Base-by-base conservation (phyloP, 2,888 invertebrate species). In the Elysia crispata region DNA sequence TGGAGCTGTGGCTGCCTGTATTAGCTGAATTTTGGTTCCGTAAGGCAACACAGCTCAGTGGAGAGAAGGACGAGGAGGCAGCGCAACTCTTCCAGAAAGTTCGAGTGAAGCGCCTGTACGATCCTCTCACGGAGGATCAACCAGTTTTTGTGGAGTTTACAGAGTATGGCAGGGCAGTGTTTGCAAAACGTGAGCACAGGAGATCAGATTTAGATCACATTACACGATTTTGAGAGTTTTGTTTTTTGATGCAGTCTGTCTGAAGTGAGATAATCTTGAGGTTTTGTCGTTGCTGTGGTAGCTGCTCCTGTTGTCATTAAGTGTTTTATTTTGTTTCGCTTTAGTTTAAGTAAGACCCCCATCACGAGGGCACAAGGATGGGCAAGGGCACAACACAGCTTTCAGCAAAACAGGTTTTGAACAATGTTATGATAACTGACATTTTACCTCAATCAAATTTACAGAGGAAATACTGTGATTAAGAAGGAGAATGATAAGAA, bases 101-200 rank as follows among this genome's bases (percentile, higher is more conserved):
- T n/a, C 83, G 89, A 31, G 88, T 88, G 13, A 85, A 85, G 67
- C 85, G 90, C 20, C 84, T 89, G 31, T 90, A 89, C 70, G 86
- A 85, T 1, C 89, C 89, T 0, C 76, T 89, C n/a, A 87, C 88
- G 0, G 54, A 79, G 13, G 86, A 86, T 25, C 86, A 82, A 54
- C 87, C 88, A 0, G 85, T 89, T 13, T 82, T 81, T 33, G 89
- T 90, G 13, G 87, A 87, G 28, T 90, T 89, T 76, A 86, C 86
- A 0, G 84, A 87, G 64, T 89, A 89, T 96, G 98, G 98, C 0
- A 95, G 96, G 90, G 96, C 96, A 0, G 93, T 98, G 84, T 95
- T 96, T 92, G 96, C 97, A 0, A 94, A 94, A 0, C 84, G 86
- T 86, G 91, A 93, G 70, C 15, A 15, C 13, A 15, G 54, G 54